Percentiles rank a stretch among this genome's conserved stretches.
These are phyloP conservation scores for Athalia cordata DNA, from an alignment of 2,888 invertebrate species.

Conservation along the genomic window DNA sequence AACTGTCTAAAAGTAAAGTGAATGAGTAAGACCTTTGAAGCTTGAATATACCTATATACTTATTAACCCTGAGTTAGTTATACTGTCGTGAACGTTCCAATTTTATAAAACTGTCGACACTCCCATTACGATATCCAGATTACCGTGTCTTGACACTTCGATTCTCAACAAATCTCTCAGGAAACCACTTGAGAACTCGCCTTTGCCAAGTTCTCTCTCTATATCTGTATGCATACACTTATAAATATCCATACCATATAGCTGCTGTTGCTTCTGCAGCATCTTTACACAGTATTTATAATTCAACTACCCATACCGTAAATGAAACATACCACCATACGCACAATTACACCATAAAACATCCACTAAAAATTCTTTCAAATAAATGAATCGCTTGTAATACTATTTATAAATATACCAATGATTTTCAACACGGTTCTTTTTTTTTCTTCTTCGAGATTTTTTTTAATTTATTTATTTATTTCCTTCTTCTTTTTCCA, in stretches of 20 bases:
- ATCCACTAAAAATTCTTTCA: conserved; percentile 39
- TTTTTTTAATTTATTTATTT: too few species aligned
- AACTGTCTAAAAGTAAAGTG: neutral
- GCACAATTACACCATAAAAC: conserved; percentile 8
- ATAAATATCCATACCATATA: neutral
- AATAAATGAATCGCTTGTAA: conserved; percentile 41
- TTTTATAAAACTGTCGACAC: conserved; percentile 42
- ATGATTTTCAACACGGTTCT: conserved; percentile 34
- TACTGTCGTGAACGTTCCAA: neutral
- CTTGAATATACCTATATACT: neutral
- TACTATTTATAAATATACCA: conserved; percentile 1
- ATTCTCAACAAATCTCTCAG: conserved; percentile 41
- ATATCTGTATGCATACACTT: neutral
- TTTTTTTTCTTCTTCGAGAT: neutral
- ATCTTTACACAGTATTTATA: too few species aligned
- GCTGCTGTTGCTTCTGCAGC: too few species aligned
- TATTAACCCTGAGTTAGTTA: neutral
- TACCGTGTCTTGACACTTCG: conserved; percentile 43
- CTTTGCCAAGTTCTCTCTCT: neutral
- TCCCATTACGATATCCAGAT: conserved; percentile 40
- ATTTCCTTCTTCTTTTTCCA: too few species aligned
- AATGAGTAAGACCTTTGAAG: neutral
- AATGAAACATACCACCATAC: too few species aligned
- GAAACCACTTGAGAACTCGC: conserved; percentile 16
- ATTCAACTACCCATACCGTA: too few species aligned